phyloP scores from a whole-genome alignment of 2,888 invertebrate genomes.

The Diabrotica balteata region DNA sequence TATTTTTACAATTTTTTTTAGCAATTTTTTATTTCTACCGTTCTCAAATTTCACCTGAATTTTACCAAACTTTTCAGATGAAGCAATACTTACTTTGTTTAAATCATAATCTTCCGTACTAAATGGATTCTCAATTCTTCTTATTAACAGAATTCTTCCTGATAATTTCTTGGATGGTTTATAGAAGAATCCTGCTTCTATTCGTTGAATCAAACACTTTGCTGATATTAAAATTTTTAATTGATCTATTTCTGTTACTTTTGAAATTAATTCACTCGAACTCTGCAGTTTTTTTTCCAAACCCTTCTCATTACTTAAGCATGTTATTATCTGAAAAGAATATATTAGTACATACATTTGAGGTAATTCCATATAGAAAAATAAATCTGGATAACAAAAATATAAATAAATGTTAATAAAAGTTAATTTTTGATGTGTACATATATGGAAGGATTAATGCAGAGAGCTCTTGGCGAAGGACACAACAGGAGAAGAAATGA shows the following conservation, averaged over 20 bases:
- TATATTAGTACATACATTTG: not conserved
- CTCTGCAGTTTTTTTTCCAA: conserved; percentile 26
- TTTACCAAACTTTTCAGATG: not conserved
- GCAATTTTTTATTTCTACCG: too few relatives aligned
- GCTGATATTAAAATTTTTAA: conserved; percentile 24
- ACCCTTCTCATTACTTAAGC: conserved; percentile 5
- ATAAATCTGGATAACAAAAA: too few relatives aligned
- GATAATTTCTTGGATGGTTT: conserved; percentile 27
- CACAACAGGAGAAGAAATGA: too few relatives aligned
- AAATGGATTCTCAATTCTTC: conserved; percentile 27
- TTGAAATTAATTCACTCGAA: conserved; percentile 30
- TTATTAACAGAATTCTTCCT: conserved; percentile 32
- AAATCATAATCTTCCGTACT: conserved; percentile 35
- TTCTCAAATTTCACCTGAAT: not conserved
- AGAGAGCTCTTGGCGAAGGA: too few relatives aligned
- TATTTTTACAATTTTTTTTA: too few relatives aligned
- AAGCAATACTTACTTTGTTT: conserved; percentile 32
- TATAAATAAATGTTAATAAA: too few relatives aligned
- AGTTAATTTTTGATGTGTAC: too few relatives aligned
- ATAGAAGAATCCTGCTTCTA: conserved; percentile 32
- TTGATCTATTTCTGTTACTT: conserved; percentile 21
- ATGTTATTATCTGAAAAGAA: conserved; percentile 24
- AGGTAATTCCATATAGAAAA: too few relatives aligned
- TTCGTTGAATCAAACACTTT: conserved; percentile 28
- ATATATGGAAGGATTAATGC: too few relatives aligned